phyloP scores from a whole-genome alignment of 1,140 invertebrate genomes.

The Heliothis virescens region DNA sequence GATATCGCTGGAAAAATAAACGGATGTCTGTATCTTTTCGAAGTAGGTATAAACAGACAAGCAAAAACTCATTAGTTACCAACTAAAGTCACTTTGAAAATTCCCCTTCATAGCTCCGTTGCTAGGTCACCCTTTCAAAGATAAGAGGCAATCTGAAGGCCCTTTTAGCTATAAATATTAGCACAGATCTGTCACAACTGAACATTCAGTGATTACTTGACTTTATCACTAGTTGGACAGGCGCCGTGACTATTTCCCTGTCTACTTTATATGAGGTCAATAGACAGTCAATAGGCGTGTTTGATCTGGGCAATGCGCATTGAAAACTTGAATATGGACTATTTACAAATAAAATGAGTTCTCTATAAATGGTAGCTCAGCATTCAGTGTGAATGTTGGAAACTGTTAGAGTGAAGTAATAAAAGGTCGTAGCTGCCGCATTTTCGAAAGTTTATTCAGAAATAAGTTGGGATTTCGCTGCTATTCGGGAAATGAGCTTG shows the following conservation, averaged over 20 bases:
- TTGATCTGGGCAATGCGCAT: constrained; percentile 37
- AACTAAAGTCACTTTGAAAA: constrained; percentile 12
- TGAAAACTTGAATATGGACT: constrained; percentile 20
- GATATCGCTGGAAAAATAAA: too few relatives aligned
- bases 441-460: constrained; percentile 13
- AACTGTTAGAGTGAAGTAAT: constrained; percentile 5
- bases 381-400: background rate
- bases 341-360: constrained; percentile 18
- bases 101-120: background rate
- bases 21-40: background rate
- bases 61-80: background rate
- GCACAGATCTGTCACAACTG: constrained; percentile 26
- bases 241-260: constrained; percentile 36
- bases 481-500: background rate
- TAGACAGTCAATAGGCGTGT: constrained; percentile 31
- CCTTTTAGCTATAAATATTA: constrained; percentile 25
- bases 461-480: background rate
- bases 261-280: constrained; percentile 37
- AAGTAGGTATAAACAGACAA: background rate
- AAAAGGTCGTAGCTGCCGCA: constrained; percentile 10
- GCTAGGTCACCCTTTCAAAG: constrained; percentile 6
- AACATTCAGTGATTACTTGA: constrained; percentile 32
- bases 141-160: constrained; percentile 37
- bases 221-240: constrained; percentile 19
- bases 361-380: constrained; percentile 6